phyloP scores from a whole-genome alignment of 1,140 invertebrate species.

The Euglossa dilemma region DNA sequence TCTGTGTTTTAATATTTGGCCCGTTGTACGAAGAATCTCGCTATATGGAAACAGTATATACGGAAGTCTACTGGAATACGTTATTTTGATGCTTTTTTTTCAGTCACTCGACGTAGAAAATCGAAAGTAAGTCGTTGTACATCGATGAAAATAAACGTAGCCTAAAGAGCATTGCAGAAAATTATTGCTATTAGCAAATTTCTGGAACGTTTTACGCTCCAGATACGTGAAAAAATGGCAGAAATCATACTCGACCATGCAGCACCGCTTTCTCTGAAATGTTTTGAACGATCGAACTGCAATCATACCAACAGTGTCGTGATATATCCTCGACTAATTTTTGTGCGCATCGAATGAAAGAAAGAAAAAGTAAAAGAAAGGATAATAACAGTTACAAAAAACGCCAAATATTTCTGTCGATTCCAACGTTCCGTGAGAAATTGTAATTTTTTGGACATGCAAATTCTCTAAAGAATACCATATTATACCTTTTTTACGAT shows the following conservation, averaged over 20 bases:
- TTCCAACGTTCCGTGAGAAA: too few species aligned
- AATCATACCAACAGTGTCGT: neutral
- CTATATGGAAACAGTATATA: too few species aligned
- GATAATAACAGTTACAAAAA: too few species aligned
- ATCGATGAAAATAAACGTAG: neutral
- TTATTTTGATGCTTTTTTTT: neutral
- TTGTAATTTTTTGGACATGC: too few species aligned
- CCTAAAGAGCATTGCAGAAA: neutral
- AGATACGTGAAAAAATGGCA: conserved; percentile 25
- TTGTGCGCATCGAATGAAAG: neutral
- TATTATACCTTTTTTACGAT: too few species aligned
- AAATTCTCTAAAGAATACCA: too few species aligned
- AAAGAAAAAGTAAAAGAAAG: neutral
- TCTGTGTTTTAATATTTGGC: too few species aligned
- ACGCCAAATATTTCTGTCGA: neutral
- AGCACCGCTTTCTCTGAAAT: conserved; percentile 28
- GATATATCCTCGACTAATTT: neutral
- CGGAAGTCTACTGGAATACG: too few species aligned
- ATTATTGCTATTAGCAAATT: conserved; percentile 31
- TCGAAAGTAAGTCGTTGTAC: neutral
- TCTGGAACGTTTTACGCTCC: conserved; percentile 37
- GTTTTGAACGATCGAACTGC: neutral
- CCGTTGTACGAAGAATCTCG: too few species aligned
- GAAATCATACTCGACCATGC: conserved; percentile 16
- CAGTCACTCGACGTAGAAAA: neutral